These are phyloP conservation scores for Cheilosia vernalis DNA, from an alignment of 2,888 invertebrate species.

Conservation along the genomic window DNA sequence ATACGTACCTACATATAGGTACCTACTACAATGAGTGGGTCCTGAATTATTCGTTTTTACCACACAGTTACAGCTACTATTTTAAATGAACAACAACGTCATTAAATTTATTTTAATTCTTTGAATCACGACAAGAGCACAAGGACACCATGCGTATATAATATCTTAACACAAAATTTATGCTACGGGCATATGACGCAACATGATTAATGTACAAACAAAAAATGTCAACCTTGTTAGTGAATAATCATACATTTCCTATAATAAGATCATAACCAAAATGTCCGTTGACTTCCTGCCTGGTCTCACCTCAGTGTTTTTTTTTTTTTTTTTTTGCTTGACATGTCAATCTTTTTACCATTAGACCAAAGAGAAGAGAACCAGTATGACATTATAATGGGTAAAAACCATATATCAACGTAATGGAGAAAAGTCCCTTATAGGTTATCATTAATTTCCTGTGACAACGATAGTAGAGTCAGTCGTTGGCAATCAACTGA, in stretches of 20 bases:
- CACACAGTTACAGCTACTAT: not conserved
- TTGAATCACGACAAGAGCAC: conserved; percentile 38
- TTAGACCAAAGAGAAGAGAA: conserved; percentile 43
- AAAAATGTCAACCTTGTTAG: conserved; percentile 64
- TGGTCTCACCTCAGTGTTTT: conserved; percentile 44
- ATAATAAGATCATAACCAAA: conserved; percentile 67
- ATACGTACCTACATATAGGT: too few species aligned
- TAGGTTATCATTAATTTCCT: conserved; percentile 70
- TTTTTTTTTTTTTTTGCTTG: not conserved
- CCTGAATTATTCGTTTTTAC: too few species aligned
- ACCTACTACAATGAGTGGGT: too few species aligned
- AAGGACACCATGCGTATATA: conserved; percentile 35
- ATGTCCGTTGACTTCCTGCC: conserved; percentile 66
- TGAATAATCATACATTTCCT: conserved; percentile 60
- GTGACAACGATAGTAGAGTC: conserved; percentile 45
- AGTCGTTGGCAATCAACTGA: conserved; percentile 50
- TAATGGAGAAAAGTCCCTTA: conserved; percentile 59
- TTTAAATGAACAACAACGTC: not conserved
- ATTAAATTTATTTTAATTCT: conserved; percentile 41
- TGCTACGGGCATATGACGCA: conserved; percentile 54
- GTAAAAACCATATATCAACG: conserved; percentile 61
- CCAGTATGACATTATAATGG: conserved; percentile 50
- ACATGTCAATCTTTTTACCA: conserved; percentile 65
- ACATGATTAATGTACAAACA: conserved; percentile 66
- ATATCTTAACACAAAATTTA: conserved; percentile 59